Conservation (phyloP, 2,888 invertebrate genomes). For the Leuctra nigra region DNA sequence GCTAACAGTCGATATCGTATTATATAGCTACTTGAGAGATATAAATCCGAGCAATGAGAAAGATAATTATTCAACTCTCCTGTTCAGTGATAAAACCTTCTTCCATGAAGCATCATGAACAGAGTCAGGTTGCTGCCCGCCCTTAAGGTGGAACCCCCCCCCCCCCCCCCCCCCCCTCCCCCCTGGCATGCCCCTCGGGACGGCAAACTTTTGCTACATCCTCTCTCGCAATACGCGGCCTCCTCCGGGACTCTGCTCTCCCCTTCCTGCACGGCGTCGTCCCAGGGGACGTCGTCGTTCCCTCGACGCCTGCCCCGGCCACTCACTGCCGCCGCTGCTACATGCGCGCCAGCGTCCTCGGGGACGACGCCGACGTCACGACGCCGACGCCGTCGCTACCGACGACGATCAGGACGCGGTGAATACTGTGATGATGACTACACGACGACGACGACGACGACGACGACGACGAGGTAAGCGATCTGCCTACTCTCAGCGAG, state of each 20-base stretch:
- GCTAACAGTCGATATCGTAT: no score
- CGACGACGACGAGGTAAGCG: no score
- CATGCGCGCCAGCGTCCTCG: background rate
- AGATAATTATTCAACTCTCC: no score
- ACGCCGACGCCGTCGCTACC: background rate
- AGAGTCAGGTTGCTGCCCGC: no score
- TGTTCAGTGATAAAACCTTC: no score
- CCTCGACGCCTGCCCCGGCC: constrained; percentile 18
- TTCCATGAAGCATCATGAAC: no score
- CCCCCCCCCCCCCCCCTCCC: background rate
- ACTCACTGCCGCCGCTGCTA: constrained; percentile 9
- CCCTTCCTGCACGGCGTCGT: constrained; percentile 9
- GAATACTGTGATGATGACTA: background rate
- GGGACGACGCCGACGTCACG: background rate
- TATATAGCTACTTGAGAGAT: no score
- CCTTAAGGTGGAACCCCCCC: no score
- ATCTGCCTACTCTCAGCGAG: no score
- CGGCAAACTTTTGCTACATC: constrained; percentile 12
- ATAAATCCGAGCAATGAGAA: no score
- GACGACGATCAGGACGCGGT: background rate
- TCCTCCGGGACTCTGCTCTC: constrained; percentile 2
- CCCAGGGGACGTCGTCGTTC: constrained; percentile 14
- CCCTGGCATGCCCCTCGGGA: background rate
- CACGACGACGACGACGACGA: background rate
- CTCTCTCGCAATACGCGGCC: constrained; percentile 2